Percentiles rank a stretch among this genome's conserved stretches.
These are phyloP conservation scores for Philopedon plagiatum DNA, from an alignment of 2,888 invertebrate genomes.

Conservation along the genomic window DNA sequence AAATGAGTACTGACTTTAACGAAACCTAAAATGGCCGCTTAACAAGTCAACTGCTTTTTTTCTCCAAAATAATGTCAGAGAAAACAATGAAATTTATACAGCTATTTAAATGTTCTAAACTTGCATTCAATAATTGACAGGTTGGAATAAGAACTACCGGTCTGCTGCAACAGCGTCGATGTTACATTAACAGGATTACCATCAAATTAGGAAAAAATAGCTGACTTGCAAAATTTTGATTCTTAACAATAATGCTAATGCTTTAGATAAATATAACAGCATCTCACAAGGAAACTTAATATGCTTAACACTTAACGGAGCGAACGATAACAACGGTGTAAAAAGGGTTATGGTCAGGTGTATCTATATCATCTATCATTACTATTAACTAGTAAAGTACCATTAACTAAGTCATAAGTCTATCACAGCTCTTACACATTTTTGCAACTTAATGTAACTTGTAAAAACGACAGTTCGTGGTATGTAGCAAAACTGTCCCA, in stretches of 20 bases:
- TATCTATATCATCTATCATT: slow-evolving; percentile 42
- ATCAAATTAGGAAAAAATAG: no score
- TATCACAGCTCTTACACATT: slow-evolving; percentile 70
- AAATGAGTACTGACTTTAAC: no score
- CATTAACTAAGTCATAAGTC: slow-evolving; percentile 62
- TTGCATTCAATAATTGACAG: no score
- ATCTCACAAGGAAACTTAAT: slow-evolving; percentile 41
- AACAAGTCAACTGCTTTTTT: no score
- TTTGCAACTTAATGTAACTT: slow-evolving; percentile 60
- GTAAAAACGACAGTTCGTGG: slow-evolving; percentile 37
- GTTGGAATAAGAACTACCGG: no score
- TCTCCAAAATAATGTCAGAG: no score
- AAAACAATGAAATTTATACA: no score
- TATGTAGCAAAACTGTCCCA: slow-evolving; percentile 31
- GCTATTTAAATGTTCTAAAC: no score
- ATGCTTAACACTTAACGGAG: slow-evolving; percentile 17
- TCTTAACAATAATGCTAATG: neutral
- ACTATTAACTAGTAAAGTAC: slow-evolving; percentile 56
- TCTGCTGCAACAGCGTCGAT: no score
- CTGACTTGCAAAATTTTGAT: no score
- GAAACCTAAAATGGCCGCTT: no score
- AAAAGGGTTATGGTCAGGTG: slow-evolving; percentile 52
- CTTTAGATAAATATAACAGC: slow-evolving; percentile 7
- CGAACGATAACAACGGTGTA: slow-evolving; percentile 33
- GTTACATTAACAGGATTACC: no score